These are phyloP conservation scores for Bombus affinis DNA, from an alignment of 1,140 invertebrate species.

Conservation along the genomic window DNA sequence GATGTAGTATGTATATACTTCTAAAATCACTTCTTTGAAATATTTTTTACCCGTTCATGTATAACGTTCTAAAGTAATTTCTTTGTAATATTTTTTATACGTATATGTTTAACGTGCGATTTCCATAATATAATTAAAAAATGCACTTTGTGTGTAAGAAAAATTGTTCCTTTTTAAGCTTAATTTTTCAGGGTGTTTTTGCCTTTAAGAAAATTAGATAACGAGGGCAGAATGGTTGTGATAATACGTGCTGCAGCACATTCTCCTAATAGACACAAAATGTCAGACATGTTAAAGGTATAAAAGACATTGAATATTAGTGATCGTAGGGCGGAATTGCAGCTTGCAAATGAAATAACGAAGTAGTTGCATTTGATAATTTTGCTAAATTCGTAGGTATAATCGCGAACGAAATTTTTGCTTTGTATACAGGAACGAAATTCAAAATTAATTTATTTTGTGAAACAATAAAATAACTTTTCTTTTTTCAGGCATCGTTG, in stretches of 20 bases:
- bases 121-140: not conserved
- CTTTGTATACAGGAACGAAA: not conserved
- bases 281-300: constrained; percentile 85
- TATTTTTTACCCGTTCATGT: not conserved
- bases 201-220: constrained; percentile 83
- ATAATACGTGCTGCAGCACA: constrained; percentile 84
- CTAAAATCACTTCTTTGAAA: not conserved
- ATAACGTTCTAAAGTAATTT: not conserved
- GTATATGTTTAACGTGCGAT: too few species aligned
- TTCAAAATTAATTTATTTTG: too few species aligned
- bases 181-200: constrained; percentile 82
- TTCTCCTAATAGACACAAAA: constrained; percentile 83
- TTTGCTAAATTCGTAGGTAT: not conserved
- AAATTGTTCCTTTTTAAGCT: not conserved
- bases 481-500: constrained; percentile 77
- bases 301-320: not conserved
- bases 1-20: not conserved
- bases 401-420: not conserved
- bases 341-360: not conserved
- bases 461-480: not conserved
- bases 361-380: not conserved
- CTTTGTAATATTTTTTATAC: not conserved
- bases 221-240: constrained; percentile 82
- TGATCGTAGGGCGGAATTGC: not conserved
- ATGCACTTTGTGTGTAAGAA: not conserved